Evolutionary conservation across 2,888 invertebrate species (phyloP), one percentile per base, ranked within the genome.

Genomic region (Rhimphoctona megacephalus): DNA sequence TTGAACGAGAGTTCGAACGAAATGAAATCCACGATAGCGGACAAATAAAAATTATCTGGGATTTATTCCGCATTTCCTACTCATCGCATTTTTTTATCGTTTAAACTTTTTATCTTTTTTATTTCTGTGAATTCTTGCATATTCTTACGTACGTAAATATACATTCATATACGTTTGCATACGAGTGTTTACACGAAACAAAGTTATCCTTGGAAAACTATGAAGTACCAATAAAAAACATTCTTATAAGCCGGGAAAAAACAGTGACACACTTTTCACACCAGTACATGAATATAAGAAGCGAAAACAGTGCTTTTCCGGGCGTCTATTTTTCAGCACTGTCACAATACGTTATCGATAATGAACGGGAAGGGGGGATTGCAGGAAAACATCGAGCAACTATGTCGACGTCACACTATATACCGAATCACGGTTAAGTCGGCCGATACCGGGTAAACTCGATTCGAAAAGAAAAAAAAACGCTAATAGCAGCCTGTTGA

Each of bases 11-110:
- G 52, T 14, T 54, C 70, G 52, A 70, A 17, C 64, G 19, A 39
- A 57, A n/a, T n/a, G 30, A 25, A 36, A 61, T 43, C 43, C 25
- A 39, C 57, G 25, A 57, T 43, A 22, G 25, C 57, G 25, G 17
- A 17, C 57, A 22, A 57, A 25, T 22, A 8, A 22, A 57, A 19
- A 43, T 54, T 74, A 39, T 19, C 39, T 72, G 25, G 11, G 19
- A 33, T 78, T 64, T 70, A 22, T 36, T 80, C 52, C 30, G 14
- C 7, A 30, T 30, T 30, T 61, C 7, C 30, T 30, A 61, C 30
- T 30, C 61, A 30, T 61, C 61, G 61, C 17, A 30, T 17, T 74
- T 46, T 69, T 80, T 54, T 79, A 39, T 72, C 72, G n/a, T 25
- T 66, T 36, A 0, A 19, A 14, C 30, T 66, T 36, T 64, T 36